Conservation (phyloP, 2,888 invertebrate species). For the Drosophila ustulata region DNA sequence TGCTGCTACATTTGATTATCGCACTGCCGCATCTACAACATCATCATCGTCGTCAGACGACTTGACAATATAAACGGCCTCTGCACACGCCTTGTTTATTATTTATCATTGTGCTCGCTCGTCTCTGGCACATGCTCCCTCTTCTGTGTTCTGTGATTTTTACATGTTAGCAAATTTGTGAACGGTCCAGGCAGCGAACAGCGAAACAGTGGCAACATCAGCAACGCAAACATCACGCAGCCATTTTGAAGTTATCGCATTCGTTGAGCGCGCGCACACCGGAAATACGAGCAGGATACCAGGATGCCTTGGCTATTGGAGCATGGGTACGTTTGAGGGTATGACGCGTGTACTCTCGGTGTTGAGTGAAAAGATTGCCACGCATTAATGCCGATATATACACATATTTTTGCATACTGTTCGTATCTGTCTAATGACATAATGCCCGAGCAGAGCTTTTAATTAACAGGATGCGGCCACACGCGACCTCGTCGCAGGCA, state of each 20-base stretch:
- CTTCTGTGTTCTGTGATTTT: slow-evolving; percentile 6
- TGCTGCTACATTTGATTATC: slow-evolving; percentile 48
- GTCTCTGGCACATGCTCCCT: neutral
- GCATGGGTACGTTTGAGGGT: neutral
- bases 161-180: slow-evolving; percentile 64
- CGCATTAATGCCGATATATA: slow-evolving; percentile 30
- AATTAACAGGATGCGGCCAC: slow-evolving; percentile 72
- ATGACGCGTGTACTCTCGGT: slow-evolving; percentile 57
- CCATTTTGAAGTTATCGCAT: slow-evolving; percentile 77
- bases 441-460: slow-evolving; percentile 64
- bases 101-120: slow-evolving; percentile 64
- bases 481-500: slow-evolving; percentile 42
- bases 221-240: slow-evolving; percentile 48
- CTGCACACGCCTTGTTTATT: slow-evolving; percentile 83
- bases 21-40: slow-evolving; percentile 46
- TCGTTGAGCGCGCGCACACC: slow-evolving; percentile 74
- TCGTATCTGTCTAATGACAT: slow-evolving; percentile 63
- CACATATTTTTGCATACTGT: slow-evolving; percentile 35
- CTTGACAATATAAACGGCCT: slow-evolving; percentile 82
- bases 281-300: slow-evolving; percentile 77
- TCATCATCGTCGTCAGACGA: slow-evolving; percentile 33
- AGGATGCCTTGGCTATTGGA: slow-evolving; percentile 48
- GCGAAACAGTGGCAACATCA: neutral
- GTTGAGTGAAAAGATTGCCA: slow-evolving; percentile 48
- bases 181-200: slow-evolving; percentile 21